Evolutionary conservation across 2,888 invertebrate genomes (phyloP), one percentile per base, ranked within the genome.

Genomic region (Perithous albicinctus): DNA sequence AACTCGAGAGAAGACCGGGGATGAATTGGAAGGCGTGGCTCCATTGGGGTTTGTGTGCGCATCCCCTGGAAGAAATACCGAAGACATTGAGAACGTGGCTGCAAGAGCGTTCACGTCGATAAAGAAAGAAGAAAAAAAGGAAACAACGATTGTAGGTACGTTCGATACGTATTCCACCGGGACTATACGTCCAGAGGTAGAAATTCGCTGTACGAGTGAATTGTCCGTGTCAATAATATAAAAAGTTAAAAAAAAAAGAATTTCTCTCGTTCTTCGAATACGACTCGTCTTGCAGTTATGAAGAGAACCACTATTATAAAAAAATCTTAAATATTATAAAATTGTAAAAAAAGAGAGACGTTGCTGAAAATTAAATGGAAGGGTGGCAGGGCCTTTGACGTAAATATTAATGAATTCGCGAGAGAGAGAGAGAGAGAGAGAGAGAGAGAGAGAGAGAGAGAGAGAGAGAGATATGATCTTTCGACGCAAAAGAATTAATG

Each of bases 21-120:
- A 78, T 76, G 83, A 84, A 83, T 81, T 79, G 80, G 63, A 74
- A 74, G 83, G 83, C 83, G 84, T 84, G 79, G 78, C 59, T 35
- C 26, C 41, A 15, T 46, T 29, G 43, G 43, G 41, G 56, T 43
- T 70, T 59, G 29, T 59, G 29, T 32, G 51, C 76, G 76, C 76
- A 54, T 80, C 76, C 76, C 74, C 18, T 10, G 41, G 48, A 76
- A 76, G 80, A 80, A 32, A 77, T 77, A 80, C 78, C 35, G 73
- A 59, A 70, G 43, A 54, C 35, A 59, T 61, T 32, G 43, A 23
- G 46, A 35, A 51, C 48, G 54, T 18, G 26, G 29, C 56, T 70
- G 15, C 70, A 20, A 54, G 41, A 8, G 35, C 32, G 20, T 12
- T 38, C 32, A 3, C 38, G 4, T 18, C 35, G 38, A 63, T 41